Conservation (phyloP, 2,888 invertebrate genomes). For the Lamproptera curius region DNA sequence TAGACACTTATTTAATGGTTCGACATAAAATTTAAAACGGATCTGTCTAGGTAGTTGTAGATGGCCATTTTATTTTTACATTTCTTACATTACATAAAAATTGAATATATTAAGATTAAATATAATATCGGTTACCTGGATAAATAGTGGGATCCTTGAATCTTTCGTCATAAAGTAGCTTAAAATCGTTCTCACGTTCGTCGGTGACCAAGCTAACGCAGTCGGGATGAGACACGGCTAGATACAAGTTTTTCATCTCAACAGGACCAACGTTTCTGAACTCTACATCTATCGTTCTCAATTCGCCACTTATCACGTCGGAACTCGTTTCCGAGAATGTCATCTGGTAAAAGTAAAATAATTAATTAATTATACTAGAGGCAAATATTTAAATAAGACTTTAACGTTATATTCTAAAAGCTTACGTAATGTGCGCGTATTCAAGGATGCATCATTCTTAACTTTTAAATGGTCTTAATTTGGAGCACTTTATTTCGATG, state of each 20-base stretch:
- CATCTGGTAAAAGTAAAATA: conserved; percentile 74
- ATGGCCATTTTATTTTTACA: too few species aligned
- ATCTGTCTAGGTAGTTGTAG: too few species aligned
- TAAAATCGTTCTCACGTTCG: conserved; percentile 38
- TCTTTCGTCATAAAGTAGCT: conserved; percentile 54
- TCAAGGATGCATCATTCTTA: too few species aligned
- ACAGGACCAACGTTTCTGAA: conserved; percentile 84
- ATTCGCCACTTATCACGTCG: conserved; percentile 85
- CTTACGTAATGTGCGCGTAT: too few species aligned
- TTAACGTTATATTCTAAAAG: too few species aligned
- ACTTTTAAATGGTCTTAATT: too few species aligned
- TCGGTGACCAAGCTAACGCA: conserved; percentile 74
- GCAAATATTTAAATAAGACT: too few species aligned
- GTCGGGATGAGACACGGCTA: conserved; percentile 85
- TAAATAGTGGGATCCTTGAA: conserved; percentile 72
- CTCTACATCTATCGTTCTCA: conserved; percentile 82
- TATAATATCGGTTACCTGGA: conserved; percentile 47
- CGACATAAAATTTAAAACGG: too few species aligned
- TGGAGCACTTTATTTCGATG: too few species aligned
- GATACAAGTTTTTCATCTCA: conserved; percentile 78
- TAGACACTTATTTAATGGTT: too few species aligned
- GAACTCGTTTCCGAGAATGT: conserved; percentile 82
- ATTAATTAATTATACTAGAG: too few species aligned
- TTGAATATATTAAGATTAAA: neutral
- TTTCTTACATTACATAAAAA: too few species aligned